phyloP scores from a whole-genome alignment of 2,888 invertebrate genomes.

The Eupsilia transversa region DNA sequence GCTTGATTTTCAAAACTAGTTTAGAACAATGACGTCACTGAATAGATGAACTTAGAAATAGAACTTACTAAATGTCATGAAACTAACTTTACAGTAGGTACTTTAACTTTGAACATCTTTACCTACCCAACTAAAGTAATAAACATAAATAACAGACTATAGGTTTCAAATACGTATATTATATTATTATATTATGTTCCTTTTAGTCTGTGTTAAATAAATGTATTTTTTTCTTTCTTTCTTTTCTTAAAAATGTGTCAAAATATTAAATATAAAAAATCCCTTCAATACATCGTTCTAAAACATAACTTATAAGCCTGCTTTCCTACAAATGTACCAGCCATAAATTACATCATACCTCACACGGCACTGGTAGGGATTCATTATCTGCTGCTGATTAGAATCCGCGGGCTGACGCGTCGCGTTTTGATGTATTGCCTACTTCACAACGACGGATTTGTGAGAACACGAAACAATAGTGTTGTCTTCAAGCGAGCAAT shows the following conservation, averaged over 20 bases:
- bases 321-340: slow-evolving; percentile 8
- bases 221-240: no score
- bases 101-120: neutral
- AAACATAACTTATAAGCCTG: slow-evolving; percentile 14
- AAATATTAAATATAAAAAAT: neutral
- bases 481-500: slow-evolving; percentile 49
- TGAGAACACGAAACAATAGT: slow-evolving; percentile 57
- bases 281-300: neutral
- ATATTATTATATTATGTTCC: no score
- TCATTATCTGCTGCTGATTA: slow-evolving; percentile 68
- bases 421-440: slow-evolving; percentile 68
- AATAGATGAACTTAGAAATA: no score
- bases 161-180: neutral
- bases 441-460: slow-evolving; percentile 57
- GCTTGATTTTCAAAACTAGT: neutral
- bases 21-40: neutral
- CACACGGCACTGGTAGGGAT: slow-evolving; percentile 49
- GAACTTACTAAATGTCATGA: no score
- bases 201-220: no score
- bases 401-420: slow-evolving; percentile 61
- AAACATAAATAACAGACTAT: neutral
- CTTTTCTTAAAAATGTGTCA: no score
- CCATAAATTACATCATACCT: slow-evolving; percentile 61
- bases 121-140: neutral
- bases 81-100: neutral